These are phyloP conservation scores for Acanthosepion lycidas DNA, from an alignment of 2,888 invertebrate genomes.

Conservation along the genomic window DNA sequence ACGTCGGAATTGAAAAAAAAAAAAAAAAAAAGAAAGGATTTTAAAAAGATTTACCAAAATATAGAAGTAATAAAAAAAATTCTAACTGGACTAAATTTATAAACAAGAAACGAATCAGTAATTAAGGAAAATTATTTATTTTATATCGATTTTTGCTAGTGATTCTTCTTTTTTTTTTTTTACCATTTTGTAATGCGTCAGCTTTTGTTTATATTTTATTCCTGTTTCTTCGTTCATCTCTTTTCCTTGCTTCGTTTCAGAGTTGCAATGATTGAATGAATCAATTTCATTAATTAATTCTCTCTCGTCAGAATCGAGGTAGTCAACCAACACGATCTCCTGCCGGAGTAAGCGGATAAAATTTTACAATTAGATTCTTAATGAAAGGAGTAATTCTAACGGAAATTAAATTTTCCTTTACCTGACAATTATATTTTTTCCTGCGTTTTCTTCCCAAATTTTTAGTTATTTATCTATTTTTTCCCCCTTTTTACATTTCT, in stretches of 20 bases:
- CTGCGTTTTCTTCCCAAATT: too few relatives aligned
- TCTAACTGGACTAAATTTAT: not conserved
- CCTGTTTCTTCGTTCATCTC: not conserved
- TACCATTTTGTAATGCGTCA: not conserved
- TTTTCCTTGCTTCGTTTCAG: not conserved
- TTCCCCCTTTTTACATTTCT: too few relatives aligned
- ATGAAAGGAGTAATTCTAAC: not conserved
- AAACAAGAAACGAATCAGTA: not conserved
- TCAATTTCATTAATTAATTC: constrained; percentile 13
- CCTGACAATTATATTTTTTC: not conserved
- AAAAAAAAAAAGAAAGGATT: too few relatives aligned
- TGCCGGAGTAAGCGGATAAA: not conserved
- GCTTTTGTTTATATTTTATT: not conserved
- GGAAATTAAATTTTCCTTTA: not conserved
- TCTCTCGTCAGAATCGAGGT: not conserved
- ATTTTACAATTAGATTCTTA: constrained; percentile 33
- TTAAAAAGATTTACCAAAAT: too few relatives aligned
- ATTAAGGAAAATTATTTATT: not conserved
- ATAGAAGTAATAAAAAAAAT: not conserved
- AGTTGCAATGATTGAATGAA: not conserved
- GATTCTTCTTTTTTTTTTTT: not conserved
- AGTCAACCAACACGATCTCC: not conserved
- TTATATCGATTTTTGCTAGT: not conserved
- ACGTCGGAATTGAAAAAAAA: too few relatives aligned
- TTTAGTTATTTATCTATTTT: too few relatives aligned